Conservation (phyloP, 2,113 vertebrate species). For the Hystrix brachyura region DNA sequence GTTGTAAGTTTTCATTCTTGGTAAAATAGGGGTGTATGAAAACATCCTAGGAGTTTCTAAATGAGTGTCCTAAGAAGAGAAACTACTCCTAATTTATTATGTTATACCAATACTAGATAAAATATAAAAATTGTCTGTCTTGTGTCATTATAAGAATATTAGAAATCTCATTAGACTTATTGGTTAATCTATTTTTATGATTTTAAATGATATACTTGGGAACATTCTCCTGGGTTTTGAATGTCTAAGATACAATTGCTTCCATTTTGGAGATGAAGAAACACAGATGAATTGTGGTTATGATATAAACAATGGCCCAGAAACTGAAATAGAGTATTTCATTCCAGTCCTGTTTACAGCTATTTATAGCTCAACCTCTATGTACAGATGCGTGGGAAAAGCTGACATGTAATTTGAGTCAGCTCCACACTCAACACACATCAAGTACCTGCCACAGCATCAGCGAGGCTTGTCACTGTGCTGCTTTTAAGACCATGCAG, state of each 20-base stretch:
- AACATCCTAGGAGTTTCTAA: not conserved
- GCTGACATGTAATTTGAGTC: not conserved
- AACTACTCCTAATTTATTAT: not conserved
- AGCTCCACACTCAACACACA: not conserved
- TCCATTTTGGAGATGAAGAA: slow-evolving; percentile 50
- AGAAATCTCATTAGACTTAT: not conserved
- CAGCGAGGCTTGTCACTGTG: not conserved
- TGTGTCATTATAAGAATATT: not conserved
- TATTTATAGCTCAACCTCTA: not conserved
- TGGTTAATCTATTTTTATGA: slow-evolving; percentile 33
- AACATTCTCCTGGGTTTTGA: not conserved
- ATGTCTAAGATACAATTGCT: not conserved
- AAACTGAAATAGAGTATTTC: slow-evolving; percentile 38
- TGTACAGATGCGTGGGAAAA: not conserved
- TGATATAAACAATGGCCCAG: not conserved
- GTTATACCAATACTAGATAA: not conserved
- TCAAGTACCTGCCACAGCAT: not conserved
- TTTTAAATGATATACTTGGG: slow-evolving; percentile 2
- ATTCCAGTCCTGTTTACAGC: slow-evolving; percentile 7
- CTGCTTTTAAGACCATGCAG: not conserved
- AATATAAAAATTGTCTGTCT: not conserved
- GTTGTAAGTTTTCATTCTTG: not conserved
- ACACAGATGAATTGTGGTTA: not conserved
- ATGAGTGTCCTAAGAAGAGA: not conserved
- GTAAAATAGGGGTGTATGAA: not conserved